phyloP scores from a whole-genome alignment of 2,888 invertebrate species.

The Cremastobaeus sp. region DNA sequence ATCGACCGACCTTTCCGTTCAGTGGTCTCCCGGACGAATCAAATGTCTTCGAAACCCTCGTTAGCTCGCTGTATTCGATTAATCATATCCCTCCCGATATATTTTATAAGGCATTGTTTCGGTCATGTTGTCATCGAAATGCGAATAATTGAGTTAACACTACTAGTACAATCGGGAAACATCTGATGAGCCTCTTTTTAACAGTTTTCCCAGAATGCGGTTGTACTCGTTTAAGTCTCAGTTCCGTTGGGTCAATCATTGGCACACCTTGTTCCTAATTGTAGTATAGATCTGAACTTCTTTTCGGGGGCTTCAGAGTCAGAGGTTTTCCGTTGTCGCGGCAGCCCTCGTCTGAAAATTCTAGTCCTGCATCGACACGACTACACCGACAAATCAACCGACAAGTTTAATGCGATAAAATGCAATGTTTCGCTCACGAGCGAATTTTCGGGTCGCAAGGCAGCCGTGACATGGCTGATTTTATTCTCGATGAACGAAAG shows the following conservation, averaged over 20 bases:
- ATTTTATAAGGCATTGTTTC: no score
- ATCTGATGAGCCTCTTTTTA: neutral
- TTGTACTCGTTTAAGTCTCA: neutral
- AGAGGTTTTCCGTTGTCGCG: slow-evolving; percentile 26
- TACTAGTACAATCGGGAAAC: neutral
- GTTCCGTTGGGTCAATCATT: slow-evolving; percentile 24
- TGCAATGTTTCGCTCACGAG: slow-evolving; percentile 25
- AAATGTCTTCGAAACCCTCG: no score
- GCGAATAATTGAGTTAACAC: no score
- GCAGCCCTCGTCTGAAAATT: slow-evolving; percentile 47
- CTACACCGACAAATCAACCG: neutral
- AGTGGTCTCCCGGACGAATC: no score
- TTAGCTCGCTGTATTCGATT: no score
- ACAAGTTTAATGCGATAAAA: neutral
- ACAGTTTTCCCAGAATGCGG: neutral
- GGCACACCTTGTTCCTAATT: slow-evolving; percentile 50
- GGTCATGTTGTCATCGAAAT: no score
- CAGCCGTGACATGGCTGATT: slow-evolving; percentile 53
- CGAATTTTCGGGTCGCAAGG: slow-evolving; percentile 41
- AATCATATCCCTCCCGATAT: no score
- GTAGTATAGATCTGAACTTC: slow-evolving; percentile 25
- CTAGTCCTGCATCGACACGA: slow-evolving; percentile 38
- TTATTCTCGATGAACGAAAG: slow-evolving; percentile 73
- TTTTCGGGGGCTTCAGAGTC: slow-evolving; percentile 32
- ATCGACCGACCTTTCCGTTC: no score